Conservation (phyloP, 1,140 invertebrate genomes). For the Euglossa dilemma region DNA sequence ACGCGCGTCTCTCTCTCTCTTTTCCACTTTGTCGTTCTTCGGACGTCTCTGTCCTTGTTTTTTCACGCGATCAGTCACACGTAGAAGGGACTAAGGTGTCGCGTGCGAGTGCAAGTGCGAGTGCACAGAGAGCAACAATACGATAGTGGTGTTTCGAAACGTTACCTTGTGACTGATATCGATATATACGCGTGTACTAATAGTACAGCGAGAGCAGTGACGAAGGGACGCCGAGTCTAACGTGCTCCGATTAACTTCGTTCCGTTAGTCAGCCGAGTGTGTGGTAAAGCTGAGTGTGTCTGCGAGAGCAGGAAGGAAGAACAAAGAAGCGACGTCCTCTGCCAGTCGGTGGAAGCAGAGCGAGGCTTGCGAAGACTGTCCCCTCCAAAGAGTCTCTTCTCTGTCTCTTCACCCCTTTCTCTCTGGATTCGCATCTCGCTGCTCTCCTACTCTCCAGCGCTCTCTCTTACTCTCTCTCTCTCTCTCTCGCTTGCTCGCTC, state of each 20-base stretch:
- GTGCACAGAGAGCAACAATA: not conserved
- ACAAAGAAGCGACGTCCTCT: slow-evolving; percentile 66
- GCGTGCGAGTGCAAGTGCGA: not conserved
- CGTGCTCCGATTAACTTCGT: slow-evolving; percentile 62
- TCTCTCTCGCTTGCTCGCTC: too few relatives aligned
- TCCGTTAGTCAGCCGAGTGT: slow-evolving; percentile 48
- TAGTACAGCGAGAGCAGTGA: slow-evolving; percentile 27
- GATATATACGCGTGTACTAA: not conserved
- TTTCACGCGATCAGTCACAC: not conserved
- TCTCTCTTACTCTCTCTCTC: not conserved
- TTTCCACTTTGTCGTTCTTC: slow-evolving; percentile 7
- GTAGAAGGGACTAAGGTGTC: not conserved
- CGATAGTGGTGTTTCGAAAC: slow-evolving; percentile 7
- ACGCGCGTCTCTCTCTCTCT: not conserved
- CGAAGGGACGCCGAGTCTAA: slow-evolving; percentile 50
- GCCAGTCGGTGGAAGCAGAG: slow-evolving; percentile 45
- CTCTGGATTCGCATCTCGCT: slow-evolving; percentile 28
- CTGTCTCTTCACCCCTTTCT: slow-evolving; percentile 30
- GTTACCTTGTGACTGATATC: slow-evolving; percentile 9
- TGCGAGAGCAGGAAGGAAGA: slow-evolving; percentile 66
- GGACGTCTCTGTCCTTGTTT: slow-evolving; percentile 2
- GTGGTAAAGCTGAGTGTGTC: slow-evolving; percentile 45
- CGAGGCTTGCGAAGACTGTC: slow-evolving; percentile 50
- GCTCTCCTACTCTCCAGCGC: not conserved
- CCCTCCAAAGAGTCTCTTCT: slow-evolving; percentile 17